These are phyloP conservation scores for Grantiella picta DNA, from an alignment of 2,113 vertebrate species.

Conservation along the genomic window DNA sequence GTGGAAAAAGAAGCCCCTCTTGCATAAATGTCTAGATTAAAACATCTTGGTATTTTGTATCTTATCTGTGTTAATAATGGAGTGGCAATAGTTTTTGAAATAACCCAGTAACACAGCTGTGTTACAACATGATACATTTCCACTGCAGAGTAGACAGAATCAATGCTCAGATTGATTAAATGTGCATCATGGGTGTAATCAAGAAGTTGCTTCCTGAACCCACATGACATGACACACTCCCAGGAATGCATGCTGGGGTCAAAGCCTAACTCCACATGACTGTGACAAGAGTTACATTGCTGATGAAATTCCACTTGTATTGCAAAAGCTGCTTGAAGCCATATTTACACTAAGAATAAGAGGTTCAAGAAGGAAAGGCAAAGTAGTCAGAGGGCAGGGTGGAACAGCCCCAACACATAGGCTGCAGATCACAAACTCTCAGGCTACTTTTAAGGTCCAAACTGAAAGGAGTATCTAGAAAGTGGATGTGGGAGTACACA, in stretches of 20 bases:
- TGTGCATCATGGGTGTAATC: background rate
- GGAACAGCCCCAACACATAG: background rate
- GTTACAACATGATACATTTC: background rate
- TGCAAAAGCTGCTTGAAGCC: background rate
- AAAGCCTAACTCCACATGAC: background rate
- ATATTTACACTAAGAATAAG: background rate
- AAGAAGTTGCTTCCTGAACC: background rate
- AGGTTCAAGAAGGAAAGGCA: background rate
- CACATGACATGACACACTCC: background rate
- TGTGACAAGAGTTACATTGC: background rate
- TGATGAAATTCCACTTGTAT: background rate
- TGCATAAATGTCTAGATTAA: background rate
- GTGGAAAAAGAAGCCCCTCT: background rate
- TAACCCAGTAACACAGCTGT: background rate
- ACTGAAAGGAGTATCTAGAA: background rate
- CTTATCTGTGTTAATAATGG: background rate
- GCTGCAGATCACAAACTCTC: background rate
- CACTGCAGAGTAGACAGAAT: background rate
- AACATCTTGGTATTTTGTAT: background rate
- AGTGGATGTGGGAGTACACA: background rate
- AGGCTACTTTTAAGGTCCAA: background rate
- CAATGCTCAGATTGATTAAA: accelerated
- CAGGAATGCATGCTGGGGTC: background rate
- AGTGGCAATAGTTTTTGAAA: background rate
- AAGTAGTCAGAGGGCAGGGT: background rate